Evolutionary conservation across 2,113 vertebrate genomes (phyloP), one percentile per base, ranked within the genome.

Genomic region (Varanus salvator): DNA sequence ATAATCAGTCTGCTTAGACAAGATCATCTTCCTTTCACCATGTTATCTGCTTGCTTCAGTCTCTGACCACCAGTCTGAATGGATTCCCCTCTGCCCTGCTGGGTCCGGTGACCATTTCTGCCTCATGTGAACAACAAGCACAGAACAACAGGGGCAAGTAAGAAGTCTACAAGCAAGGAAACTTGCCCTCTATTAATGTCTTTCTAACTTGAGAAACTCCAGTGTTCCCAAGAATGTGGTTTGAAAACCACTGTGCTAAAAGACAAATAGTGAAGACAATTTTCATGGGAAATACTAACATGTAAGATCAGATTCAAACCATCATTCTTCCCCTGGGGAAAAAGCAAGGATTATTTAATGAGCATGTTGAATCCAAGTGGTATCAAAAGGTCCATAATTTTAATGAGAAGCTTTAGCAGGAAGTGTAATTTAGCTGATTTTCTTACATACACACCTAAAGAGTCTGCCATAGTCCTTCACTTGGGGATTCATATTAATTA

Each of bases 401-500:
- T 64, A 60, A 85, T 85, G 23, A 54, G 14, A 29, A 17, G 64
- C 54, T 85, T 90, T 72, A 90, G 34, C 29, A 38, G 64, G 74
- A 80, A 60, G 27, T 6, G 38, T 44, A 6, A 69, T 71, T 48
- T 21, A 52, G 19, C 48, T 29, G 15, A 12, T 57, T 85, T 69
- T 54, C 66, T 52, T 17, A n/a, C 31, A 44, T 69, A 38, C 23
- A 68, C 27, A 66, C 17, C 23, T 64, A 86, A 86, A 69, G 38
- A 31, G 44, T n/a, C 50, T 60, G 34, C 80, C 69, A 60, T 1
- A 4, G 17, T 71, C 25, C 54, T 78, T 77, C 72, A 80, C 80
- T 81, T 54, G 64, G 75, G 14, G 25, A 85, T 23, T n/a, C 57
- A 82, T 31, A 87, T 29, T 74, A 87, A 81, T 88, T 52, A 87